Evolutionary conservation across 2,113 vertebrate genomes (phyloP).

Genomic region (Macrotus californicus): DNA sequence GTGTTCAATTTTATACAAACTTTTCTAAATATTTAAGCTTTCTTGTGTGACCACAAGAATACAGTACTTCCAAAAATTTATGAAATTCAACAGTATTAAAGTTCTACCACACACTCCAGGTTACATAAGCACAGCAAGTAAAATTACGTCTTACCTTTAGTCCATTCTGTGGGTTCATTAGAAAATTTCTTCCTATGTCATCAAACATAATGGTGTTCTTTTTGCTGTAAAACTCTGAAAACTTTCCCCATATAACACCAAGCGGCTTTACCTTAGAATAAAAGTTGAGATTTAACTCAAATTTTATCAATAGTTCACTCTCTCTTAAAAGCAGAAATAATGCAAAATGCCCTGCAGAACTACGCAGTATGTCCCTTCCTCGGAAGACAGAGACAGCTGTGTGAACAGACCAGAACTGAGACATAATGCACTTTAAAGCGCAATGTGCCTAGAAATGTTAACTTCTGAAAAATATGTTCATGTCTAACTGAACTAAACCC

Average conservation of each 20-base stretch:
- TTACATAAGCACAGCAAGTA: slow-evolving; percentile 12
- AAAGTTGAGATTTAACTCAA: slow-evolving; percentile 51
- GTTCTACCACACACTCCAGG: not conserved
- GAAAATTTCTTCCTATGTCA: slow-evolving; percentile 98
- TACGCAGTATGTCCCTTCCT: not conserved
- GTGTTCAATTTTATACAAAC: not conserved
- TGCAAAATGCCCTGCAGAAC: not conserved
- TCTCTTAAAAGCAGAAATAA: not conserved
- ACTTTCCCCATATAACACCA: slow-evolving; percentile 99
- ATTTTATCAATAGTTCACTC: not conserved
- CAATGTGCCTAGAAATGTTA: not conserved
- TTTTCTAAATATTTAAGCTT: slow-evolving; percentile 3
- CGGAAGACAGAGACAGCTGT: too few species aligned
- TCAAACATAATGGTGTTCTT: slow-evolving; percentile 99
- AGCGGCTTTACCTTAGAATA: slow-evolving; percentile 93
- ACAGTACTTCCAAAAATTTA: not conserved
- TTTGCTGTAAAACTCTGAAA: slow-evolving; percentile 94
- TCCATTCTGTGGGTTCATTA: slow-evolving; percentile 99
- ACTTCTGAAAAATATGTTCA: not conserved
- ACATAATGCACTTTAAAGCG: not conserved
- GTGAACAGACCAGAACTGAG: not conserved
- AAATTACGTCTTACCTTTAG: slow-evolving; percentile 87
- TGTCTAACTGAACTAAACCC: not conserved
- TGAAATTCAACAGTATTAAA: not conserved
- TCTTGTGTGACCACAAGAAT: not conserved